Evolutionary conservation across 1,140 invertebrate genomes (phyloP).

Genomic region (Arion vulgaris): DNA sequence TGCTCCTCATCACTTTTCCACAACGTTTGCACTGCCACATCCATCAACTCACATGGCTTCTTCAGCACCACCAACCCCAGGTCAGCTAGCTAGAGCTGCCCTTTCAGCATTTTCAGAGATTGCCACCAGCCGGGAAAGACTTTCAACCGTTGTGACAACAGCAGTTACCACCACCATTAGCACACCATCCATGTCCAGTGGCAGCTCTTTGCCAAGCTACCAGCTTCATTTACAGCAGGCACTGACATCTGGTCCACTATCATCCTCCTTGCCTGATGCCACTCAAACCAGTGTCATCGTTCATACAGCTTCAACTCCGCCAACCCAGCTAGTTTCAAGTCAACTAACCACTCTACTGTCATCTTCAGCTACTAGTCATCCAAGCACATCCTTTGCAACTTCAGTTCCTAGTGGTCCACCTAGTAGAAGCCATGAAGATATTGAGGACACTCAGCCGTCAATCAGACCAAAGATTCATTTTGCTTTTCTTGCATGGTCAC

Average conservation of each 20-base stretch:
- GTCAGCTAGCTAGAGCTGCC: conserved; percentile 24
- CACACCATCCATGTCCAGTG: not conserved
- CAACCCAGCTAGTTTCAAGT: not conserved
- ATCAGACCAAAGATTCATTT: conserved; percentile 35
- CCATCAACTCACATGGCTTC: conserved; percentile 6
- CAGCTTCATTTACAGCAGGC: conserved; percentile 25
- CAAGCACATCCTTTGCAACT: not conserved
- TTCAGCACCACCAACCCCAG: conserved; percentile 1
- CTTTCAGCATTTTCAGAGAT: conserved; percentile 42
- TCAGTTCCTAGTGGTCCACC: not conserved
- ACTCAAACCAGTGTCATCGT: conserved; percentile 67
- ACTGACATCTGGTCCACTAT: not conserved
- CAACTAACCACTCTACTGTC: not conserved
- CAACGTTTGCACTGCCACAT: not conserved
- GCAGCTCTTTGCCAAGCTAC: conserved; percentile 3
- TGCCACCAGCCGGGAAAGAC: not conserved
- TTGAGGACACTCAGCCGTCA: conserved; percentile 31
- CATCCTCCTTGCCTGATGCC: conserved; percentile 37
- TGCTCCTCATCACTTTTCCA: not conserved
- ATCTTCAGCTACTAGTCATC: not conserved
- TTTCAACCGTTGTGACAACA: not conserved
- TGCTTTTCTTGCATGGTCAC: conserved; percentile 35
- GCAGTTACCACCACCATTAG: not conserved
- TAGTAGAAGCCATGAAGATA: not conserved
- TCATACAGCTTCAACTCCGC: conserved; percentile 53